These are phyloP conservation scores for Madoqua kirkii DNA, from an alignment of 2,113 vertebrate genomes.

Conservation along the genomic window DNA sequence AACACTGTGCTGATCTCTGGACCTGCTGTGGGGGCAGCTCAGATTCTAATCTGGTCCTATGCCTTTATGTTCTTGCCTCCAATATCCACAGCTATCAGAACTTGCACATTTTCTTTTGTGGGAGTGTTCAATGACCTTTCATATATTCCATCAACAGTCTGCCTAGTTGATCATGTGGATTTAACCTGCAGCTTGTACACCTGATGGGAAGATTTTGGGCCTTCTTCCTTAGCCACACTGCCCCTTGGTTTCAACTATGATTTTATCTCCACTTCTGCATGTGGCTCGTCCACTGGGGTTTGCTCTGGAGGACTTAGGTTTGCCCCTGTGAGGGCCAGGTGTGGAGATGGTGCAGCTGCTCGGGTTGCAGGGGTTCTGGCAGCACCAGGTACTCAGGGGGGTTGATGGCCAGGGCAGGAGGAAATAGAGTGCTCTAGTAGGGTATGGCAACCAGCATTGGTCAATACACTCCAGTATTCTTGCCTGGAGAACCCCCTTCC, in stretches of 20 bases:
- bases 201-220: neutral
- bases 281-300: neutral
- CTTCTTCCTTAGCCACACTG: neutral
- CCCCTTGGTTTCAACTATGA: neutral
- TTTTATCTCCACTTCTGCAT: neutral
- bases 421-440: neutral
- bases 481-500: neutral
- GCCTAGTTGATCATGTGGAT: neutral
- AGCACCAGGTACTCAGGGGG: neutral
- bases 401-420: neutral
- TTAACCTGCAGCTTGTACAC: neutral
- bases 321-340: neutral
- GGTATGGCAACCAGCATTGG: neutral
- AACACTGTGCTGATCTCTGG: neutral
- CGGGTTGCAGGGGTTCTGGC: neutral
- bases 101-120: neutral
- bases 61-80: neutral
- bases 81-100: neutral
- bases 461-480: neutral
- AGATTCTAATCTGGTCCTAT: neutral
- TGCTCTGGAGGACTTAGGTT: neutral
- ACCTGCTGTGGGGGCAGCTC: neutral
- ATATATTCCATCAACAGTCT: neutral
- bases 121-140: neutral
- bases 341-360: neutral